Conservation (phyloP, 2,113 vertebrate genomes). For the Rhodinocichla rosea region DNA sequence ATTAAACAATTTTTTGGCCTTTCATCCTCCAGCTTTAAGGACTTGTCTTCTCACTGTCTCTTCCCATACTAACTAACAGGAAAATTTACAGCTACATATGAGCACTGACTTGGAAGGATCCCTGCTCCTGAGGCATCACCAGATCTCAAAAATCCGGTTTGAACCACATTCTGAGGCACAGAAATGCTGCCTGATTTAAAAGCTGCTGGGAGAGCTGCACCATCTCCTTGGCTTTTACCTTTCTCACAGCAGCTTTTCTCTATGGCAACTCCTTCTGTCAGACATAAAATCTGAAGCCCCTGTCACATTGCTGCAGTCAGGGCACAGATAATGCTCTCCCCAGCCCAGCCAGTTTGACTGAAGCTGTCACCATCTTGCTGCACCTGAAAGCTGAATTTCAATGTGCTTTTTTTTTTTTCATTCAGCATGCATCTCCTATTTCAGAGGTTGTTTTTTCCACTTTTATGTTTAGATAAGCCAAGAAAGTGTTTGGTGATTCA, state of each 20-base stretch:
- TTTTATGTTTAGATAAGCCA: background rate
- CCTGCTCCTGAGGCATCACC: background rate
- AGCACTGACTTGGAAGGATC: background rate
- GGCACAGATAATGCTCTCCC: background rate
- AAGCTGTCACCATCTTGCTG: background rate
- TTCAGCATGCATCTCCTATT: background rate
- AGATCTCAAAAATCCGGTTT: background rate
- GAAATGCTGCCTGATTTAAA: background rate
- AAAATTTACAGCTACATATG: background rate
- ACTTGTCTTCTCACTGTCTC: background rate
- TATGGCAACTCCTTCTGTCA: background rate
- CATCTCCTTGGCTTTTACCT: background rate
- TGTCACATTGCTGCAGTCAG: background rate
- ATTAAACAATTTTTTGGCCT: background rate
- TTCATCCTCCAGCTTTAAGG: background rate
- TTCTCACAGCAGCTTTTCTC: background rate
- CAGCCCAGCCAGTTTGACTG: background rate
- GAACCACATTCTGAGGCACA: background rate
- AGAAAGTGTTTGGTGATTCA: background rate
- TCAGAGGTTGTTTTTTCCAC: background rate
- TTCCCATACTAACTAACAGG: background rate
- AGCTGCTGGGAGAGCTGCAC: background rate
- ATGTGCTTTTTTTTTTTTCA: background rate
- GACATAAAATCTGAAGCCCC: background rate
- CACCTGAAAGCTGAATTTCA: background rate